A percentile compares a stretch with the other conserved stretches of the same genome.
Evolutionary conservation across 2,797 vertebrate genomes (phyloP).

Genomic region (Cynodonichthys magdalenae): DNA sequence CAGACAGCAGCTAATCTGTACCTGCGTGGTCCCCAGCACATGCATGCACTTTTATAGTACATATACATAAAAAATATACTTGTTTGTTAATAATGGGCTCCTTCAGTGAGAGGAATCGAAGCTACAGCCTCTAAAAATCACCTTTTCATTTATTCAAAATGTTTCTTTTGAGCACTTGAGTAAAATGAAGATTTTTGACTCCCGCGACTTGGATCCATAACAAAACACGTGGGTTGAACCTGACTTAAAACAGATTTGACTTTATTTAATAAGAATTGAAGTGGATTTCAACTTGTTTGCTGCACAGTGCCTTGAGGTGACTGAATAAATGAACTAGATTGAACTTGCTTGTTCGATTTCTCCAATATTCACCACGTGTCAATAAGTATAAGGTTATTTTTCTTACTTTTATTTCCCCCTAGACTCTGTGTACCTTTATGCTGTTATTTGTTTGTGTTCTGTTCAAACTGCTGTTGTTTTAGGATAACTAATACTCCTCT

Average conservation of each 20-base stretch:
- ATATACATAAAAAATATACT: not conserved
- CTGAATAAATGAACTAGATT: not conserved
- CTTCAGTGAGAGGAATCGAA: slow-evolving; percentile 7
- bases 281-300: not conserved
- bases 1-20: not conserved
- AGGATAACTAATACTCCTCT: slow-evolving; percentile 34
- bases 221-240: not conserved
- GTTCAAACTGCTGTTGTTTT: slow-evolving; percentile 19
- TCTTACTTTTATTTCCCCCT: slow-evolving; percentile 25
- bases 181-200: no score
- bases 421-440: not conserved
- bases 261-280: not conserved
- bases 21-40: slow-evolving; percentile 1
- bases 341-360: not conserved
- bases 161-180: not conserved
- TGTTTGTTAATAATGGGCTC: slow-evolving; percentile 20
- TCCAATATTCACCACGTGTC: slow-evolving; percentile 9
- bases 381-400: slow-evolving; percentile 4
- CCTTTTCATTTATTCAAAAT: slow-evolving; percentile 44
- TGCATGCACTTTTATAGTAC: not conserved
- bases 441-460: slow-evolving; percentile 15
- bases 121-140: slow-evolving; percentile 17
- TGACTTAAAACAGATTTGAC: not conserved
- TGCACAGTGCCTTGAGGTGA: not conserved
- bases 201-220: no score